Conservation (phyloP, 2,113 vertebrate species). For the Tonatia bakeri region DNA sequence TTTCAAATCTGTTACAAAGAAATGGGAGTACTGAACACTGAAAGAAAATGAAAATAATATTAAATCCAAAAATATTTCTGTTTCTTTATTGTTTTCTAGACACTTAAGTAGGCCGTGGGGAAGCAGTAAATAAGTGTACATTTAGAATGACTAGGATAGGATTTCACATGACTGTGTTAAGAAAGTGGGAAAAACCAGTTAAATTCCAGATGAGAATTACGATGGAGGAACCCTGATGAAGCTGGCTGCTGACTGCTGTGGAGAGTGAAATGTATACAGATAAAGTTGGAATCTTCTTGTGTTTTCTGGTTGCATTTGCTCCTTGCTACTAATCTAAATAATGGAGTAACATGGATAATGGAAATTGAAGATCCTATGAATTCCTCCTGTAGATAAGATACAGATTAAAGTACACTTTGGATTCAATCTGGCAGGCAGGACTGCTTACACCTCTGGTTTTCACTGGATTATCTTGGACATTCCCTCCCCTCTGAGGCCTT, state of each 20-base stretch:
- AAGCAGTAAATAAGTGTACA: background rate
- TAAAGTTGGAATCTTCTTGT: background rate
- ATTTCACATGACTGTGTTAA: background rate
- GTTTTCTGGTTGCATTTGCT: background rate
- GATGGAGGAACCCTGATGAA: background rate
- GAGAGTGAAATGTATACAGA: background rate
- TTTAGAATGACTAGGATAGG: background rate
- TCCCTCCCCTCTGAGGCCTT: background rate
- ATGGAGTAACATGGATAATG: background rate
- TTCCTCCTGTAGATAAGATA: background rate
- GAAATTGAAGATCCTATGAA: background rate
- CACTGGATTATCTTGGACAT: background rate
- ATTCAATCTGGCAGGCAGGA: background rate
- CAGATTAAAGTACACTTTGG: background rate
- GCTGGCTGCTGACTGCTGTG: background rate
- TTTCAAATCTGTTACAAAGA: background rate
- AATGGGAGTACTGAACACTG: background rate
- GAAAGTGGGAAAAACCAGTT: background rate
- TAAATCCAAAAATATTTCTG: background rate
- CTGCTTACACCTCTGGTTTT: background rate
- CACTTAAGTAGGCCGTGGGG: background rate
- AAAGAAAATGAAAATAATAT: background rate
- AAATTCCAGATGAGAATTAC: background rate
- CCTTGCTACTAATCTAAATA: background rate
- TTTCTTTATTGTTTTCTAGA: background rate